phyloP scores from a whole-genome alignment of 2,797 vertebrate genomes.

The Neosalanx taihuensis region DNA sequence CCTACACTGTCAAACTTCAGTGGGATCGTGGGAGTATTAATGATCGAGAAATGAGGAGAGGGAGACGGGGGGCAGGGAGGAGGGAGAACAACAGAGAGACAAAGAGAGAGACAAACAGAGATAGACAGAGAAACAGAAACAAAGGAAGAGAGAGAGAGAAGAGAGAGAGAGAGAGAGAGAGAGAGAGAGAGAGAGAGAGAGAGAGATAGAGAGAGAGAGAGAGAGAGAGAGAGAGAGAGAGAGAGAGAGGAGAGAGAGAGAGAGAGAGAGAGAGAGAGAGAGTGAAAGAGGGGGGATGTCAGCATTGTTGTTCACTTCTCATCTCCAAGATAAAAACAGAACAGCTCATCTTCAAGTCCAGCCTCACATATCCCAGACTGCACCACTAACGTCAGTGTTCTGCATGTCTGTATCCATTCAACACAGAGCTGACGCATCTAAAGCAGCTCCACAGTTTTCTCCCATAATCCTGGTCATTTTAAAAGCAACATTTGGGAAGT shows the following conservation, averaged over 20 bases:
- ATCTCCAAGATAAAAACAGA: constrained; percentile 8
- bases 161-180: too few relatives aligned
- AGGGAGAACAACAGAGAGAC: too few relatives aligned
- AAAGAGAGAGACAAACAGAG: not conserved
- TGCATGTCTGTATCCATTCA: not conserved
- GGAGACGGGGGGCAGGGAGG: not conserved
- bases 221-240: constrained; percentile 15
- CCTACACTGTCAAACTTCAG: not conserved
- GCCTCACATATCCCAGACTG: not conserved
- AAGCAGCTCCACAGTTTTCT: too few relatives aligned
- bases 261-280: constrained; percentile 21
- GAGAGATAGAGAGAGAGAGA: too few relatives aligned
- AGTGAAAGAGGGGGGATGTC: not conserved
- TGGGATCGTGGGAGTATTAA: not conserved
- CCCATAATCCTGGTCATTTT: too few relatives aligned
- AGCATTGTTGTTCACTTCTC: not conserved
- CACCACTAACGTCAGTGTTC: not conserved
- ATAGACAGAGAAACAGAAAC: not conserved
- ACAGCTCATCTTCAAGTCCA: not conserved
- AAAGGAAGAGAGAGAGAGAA: not conserved
- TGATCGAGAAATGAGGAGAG: not conserved
- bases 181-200: too few relatives aligned
- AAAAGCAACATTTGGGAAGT: too few relatives aligned
- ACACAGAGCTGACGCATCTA: not conserved
- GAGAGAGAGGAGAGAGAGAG: not conserved